Base-by-base conservation (phyloP, 92 coral and sea anemone genomes). In the Palythoa caribaeorum region DNA sequence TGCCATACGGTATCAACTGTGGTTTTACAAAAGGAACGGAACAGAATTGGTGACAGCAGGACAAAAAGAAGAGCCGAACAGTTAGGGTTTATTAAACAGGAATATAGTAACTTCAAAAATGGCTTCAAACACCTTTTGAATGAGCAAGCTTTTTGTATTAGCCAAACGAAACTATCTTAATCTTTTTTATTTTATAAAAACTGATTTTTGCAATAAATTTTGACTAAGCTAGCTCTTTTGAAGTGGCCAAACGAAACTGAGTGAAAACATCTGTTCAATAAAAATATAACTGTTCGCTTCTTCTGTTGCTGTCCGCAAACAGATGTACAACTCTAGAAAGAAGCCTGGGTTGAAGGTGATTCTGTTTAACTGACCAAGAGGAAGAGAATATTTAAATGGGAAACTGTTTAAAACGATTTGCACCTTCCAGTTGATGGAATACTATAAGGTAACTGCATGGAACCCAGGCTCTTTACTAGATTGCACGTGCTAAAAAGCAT, bases 381-480 rank as follows among this genome's bases (percentile, higher is more conserved):
- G 21, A 68, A 68, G 21, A 68, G 1, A 68, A 62, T n/a, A 3
- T 20, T 53, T 37, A 68, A 68, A 68, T 6, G 5, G 2, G 40
- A 68, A 68, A 68, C 73, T 68, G 73, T 7, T 6, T 19, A 20
- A 19, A 20, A 20, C 14, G 1, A 2, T 20, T 68, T 21, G 4
- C 79, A 47, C 79, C 79, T 47, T 15, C 79, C 48, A 17, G 48
- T 13, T 75, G 79, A 75, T 75, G 59, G 79, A 6, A 75, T 44
- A 19, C 50, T 9, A 37, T 6, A 21, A 1, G 28, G 28, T 28
- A 28, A 28, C 28, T 28, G 28, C 28, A 28, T 28, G 36, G 12
- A 59, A 44, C 15, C 60, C 79, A 9, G 15, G 79, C 55, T 75
- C 60, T 48, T 75, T 48, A 50, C 60, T 48, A 75, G 38, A 47